Conservation (phyloP, 2,113 vertebrate species). For the Nothocercus nigrocapillus region DNA sequence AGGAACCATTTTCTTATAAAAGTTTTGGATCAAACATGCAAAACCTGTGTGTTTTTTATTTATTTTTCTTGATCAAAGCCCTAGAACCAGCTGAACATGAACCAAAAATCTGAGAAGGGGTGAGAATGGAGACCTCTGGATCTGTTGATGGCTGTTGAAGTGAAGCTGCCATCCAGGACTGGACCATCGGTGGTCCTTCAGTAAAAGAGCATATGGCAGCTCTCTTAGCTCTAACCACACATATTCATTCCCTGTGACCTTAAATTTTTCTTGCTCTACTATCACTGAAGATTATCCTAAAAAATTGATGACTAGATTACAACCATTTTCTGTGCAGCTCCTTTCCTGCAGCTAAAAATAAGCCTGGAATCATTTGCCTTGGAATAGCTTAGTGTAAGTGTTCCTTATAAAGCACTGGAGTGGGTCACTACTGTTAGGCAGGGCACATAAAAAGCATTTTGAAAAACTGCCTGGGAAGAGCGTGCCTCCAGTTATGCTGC, state of each 20-base stretch:
- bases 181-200: neutral
- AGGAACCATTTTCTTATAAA: neutral
- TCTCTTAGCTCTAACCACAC: neutral
- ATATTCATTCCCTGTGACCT: neutral
- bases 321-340: neutral
- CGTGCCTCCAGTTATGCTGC: neutral
- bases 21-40: neutral
- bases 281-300: neutral
- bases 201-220: neutral
- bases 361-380: neutral
- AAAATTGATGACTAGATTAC: neutral
- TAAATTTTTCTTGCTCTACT: neutral
- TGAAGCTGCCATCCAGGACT: neutral
- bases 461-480: neutral
- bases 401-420: neutral
- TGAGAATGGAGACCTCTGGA: neutral
- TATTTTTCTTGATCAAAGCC: neutral
- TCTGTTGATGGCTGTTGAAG: neutral
- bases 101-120: neutral
- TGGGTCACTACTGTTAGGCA: neutral
- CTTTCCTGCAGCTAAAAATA: neutral
- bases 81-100: neutral
- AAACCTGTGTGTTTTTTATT: fast-evolving
- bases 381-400: neutral
- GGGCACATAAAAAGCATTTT: neutral